Evolutionary conservation across 1,140 invertebrate genomes (phyloP).

Genomic region (Oryctes rhinoceros): DNA sequence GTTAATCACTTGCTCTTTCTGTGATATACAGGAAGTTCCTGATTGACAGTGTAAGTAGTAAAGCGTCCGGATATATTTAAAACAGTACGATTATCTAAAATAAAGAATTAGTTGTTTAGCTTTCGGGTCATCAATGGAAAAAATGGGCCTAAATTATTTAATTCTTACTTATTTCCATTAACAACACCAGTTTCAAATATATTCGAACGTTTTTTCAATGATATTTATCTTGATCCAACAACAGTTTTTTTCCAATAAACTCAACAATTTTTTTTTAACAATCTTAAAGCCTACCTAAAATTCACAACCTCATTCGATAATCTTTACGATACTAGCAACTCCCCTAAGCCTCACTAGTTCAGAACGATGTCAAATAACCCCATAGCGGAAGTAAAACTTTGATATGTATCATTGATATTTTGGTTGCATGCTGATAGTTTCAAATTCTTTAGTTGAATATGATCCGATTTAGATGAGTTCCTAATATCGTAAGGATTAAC

Average conservation of each 20-base stretch:
- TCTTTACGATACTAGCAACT: neutral
- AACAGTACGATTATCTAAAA: neutral
- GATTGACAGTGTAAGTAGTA: neutral
- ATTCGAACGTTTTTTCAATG: neutral
- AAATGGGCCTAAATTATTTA: neutral
- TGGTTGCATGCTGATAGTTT: neutral
- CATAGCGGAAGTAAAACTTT: neutral
- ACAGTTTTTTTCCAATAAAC: neutral
- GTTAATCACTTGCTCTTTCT: neutral
- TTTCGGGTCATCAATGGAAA: neutral
- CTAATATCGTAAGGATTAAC: neutral
- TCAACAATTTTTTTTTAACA: neutral
- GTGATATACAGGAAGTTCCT: neutral
- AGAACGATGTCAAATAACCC: too few relatives aligned
- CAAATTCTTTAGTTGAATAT: neutral
- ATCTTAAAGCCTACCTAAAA: neutral
- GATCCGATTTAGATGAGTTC: neutral
- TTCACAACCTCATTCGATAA: neutral
- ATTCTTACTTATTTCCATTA: neutral
- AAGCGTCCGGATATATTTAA: neutral
- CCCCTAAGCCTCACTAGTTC: too few relatives aligned
- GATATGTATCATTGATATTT: slow-evolving; percentile 25
- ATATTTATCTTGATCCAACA: neutral
- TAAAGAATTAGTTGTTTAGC: too few relatives aligned
- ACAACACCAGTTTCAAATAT: neutral